Base-by-base conservation (phyloP, 2,888 invertebrate species). In the Schizotus pectinicornis region DNA sequence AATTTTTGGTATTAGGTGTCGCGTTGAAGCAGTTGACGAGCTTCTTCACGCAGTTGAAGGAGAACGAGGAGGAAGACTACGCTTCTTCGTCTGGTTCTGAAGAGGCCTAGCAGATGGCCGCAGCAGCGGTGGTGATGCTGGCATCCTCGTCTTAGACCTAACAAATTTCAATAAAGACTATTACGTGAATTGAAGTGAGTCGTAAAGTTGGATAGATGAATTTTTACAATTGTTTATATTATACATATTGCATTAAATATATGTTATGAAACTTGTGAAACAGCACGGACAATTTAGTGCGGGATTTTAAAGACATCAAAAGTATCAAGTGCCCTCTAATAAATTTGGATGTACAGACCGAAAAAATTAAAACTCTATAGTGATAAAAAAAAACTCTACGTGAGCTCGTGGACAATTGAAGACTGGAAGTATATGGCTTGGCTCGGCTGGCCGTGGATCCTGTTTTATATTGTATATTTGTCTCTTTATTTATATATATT, bases 21-120 rank as follows among this genome's bases (percentile, higher is more conserved):
- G 89, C 91, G 71, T 77, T 88, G 68, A 88, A 86, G 77, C 87
- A 89, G 69, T 83, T 92, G 62, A 88, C 87, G 55, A 87, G 88
- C 65, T 90, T 90, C 82, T 88, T 89, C 80, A 86, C 86, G 45
- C 85, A 84, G 74, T 81, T 90, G 67, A 85, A 84, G 74, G 89
- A 89, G 77, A 85, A 83, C 57, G 87, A 87, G 69, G 85, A 82
- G 49, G 88, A 88, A 68, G 86, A 87, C 67, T 85, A 77, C 55
- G 68, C 71, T 33, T 69, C 64, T 6, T 72, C 73, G n/a, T 69
- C 68, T 52, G 74, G 72, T 11, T 72, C 78, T 12, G 77, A 76
- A 38, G 75, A 74, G 43, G 71, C 72, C 69, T 76, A 74, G 72
- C 72, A 70, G 61, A 63, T 68, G 62, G 46, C 59, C 38, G 35